Conservation (phyloP, 2,113 vertebrate species). For the Plecturocebus donacophilus region DNA sequence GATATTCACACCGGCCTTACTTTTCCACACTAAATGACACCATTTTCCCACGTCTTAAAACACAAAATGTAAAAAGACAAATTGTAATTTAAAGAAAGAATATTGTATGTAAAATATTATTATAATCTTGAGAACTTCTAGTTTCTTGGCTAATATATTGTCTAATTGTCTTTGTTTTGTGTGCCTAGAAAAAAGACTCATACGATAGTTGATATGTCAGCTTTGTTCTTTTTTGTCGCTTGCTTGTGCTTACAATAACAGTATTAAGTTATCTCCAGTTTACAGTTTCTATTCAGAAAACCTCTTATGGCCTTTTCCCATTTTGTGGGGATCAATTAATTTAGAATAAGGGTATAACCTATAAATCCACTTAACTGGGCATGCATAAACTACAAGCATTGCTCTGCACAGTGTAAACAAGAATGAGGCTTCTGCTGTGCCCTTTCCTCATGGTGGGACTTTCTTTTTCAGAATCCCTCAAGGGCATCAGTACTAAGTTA, state of each 20-base stretch:
- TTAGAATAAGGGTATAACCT: background rate
- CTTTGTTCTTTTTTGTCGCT: background rate
- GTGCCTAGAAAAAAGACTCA: background rate
- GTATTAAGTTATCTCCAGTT: background rate
- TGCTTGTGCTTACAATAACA: background rate
- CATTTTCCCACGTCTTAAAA: conserved; percentile 4
- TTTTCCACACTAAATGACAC: background rate
- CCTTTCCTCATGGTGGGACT: background rate
- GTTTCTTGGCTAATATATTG: background rate
- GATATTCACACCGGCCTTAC: background rate
- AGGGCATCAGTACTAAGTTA: background rate
- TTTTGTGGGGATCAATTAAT: background rate
- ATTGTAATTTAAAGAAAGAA: background rate
- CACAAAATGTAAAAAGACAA: background rate
- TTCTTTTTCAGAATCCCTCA: background rate
- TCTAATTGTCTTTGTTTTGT: background rate
- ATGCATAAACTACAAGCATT: background rate
- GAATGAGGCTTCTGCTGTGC: background rate
- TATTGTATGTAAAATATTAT: background rate
- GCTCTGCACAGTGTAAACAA: background rate
- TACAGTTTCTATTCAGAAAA: background rate
- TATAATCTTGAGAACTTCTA: background rate
- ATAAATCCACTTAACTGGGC: background rate
- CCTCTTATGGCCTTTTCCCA: background rate
- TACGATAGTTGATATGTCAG: background rate